A percentile compares a stretch with the other conserved stretches of the same genome.
phyloP scores from a whole-genome alignment of 1,140 invertebrate genomes.

The Aethina tumida region DNA sequence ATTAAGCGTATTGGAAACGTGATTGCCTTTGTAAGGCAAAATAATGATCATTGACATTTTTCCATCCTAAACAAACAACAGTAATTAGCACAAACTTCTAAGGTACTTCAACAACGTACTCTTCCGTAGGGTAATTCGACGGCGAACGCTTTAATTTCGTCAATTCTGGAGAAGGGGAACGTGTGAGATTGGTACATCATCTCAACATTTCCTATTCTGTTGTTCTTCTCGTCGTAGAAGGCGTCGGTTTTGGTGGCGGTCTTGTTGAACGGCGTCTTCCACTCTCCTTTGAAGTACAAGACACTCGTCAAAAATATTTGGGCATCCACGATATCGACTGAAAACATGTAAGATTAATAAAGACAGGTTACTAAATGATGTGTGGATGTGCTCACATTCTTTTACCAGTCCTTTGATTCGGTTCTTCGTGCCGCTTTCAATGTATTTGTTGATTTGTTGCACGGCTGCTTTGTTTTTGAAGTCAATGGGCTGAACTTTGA shows the following conservation, averaged over 20 bases:
- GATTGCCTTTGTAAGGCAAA: conserved; percentile 45
- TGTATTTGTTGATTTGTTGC: conserved; percentile 54
- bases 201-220: conserved; percentile 42
- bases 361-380: too few species aligned
- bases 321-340: conserved; percentile 41
- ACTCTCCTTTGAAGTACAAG: conserved; percentile 74
- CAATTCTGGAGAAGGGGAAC: conserved; percentile 44
- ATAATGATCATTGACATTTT: conserved; percentile 58
- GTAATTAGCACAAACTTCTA: conserved; percentile 3
- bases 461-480: conserved; percentile 43
- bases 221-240: conserved; percentile 44
- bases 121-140: conserved; percentile 62
- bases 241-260: conserved; percentile 42
- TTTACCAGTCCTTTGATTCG: conserved; percentile 52
- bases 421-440: conserved; percentile 51
- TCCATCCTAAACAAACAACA: conserved; percentile 39
- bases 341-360: conserved; percentile 25
- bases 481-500: conserved; percentile 45
- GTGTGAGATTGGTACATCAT: conserved; percentile 50
- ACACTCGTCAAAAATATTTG: conserved; percentile 63
- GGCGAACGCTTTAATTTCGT: conserved; percentile 47
- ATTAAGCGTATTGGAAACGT: conserved; percentile 39
- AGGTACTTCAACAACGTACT: conserved; percentile 15
- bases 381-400: not conserved
- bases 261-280: conserved; percentile 63